phyloP scores from a whole-genome alignment of 2,113 vertebrate genomes.

The Procavia capensis region DNA sequence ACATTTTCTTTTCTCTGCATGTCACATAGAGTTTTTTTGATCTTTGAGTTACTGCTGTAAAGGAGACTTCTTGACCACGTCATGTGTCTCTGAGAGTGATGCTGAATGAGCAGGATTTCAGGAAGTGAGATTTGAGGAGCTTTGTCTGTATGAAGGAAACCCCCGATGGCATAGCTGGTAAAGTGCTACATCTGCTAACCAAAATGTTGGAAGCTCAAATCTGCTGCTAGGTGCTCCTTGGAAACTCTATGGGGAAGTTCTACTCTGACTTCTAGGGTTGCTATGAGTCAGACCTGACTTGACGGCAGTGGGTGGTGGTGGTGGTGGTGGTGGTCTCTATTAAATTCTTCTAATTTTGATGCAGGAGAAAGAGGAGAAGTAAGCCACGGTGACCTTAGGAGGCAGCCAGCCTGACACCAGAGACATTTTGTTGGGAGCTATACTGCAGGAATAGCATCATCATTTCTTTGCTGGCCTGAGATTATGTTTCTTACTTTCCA shows the following conservation, averaged over 20 bases:
- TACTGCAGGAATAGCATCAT: no score
- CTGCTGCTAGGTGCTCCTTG: no score
- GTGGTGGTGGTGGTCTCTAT: no score
- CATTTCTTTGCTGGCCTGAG: not conserved
- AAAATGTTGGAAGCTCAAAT: no score
- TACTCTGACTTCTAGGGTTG: no score
- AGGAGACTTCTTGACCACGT: not conserved
- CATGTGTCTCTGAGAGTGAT: not conserved
- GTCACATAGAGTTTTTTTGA: conserved; percentile 45
- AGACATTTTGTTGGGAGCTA: not conserved
- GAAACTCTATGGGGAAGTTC: no score
- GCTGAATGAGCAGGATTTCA: not conserved
- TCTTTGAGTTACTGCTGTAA: conserved; percentile 50
- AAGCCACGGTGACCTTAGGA: not conserved
- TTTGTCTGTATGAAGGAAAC: not conserved
- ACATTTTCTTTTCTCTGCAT: conserved; percentile 40
- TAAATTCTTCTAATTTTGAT: conserved; percentile 1
- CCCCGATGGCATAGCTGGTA: no score
- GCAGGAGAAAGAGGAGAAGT: not conserved
- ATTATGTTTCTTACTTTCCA: not conserved
- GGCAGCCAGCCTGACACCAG: not conserved
- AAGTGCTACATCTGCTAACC: no score
- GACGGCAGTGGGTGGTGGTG: no score
- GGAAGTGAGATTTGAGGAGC: not conserved
- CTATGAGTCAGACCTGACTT: no score